Base-by-base conservation (phyloP, 92 coral and sea anemone genomes). In the Ricordea florida region DNA sequence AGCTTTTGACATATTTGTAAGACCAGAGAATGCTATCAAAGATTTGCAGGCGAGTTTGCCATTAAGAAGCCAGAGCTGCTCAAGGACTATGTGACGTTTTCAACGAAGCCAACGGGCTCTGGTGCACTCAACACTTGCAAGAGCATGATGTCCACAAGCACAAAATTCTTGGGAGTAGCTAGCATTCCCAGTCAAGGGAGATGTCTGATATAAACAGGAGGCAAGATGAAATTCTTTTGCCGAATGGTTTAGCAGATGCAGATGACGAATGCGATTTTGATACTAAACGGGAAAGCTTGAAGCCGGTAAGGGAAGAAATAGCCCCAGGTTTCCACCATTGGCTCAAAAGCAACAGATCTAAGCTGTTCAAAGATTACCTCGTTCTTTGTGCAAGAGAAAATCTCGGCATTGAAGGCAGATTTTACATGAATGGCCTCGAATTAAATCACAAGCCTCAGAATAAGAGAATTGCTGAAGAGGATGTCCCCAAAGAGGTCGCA, bases 101-200 rank as follows among this genome's bases (percentile, higher is more conserved):
- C 43, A 45, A 26, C 52, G 66, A 74, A 5, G 88, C 88, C 5
- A 37, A 49, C 3, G 35, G 35, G 5, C 16, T 83, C 10, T 83
- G 83, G 83, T 75, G 83, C 61, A 83, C 88, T 0, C 80, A 84
- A 13, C 89, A 84, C 51, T 60, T 69, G 50, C 82, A 72, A 6
- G 69, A 59, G 22, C 20, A 73, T 0, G 82, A 76, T 35, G 34
- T 52, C 16, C 72, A 62, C 62, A 34, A 76, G 62, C 22, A 61
- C 3, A 48, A 76, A 35, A 40, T 65, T 14, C 73, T 76, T 32
- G 74, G 82, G 22, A 62, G 74, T 35, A 50, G 63, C 52, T 38
- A 76, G 16, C 20, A 22, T 10, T 22, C 74, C 3, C 56, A 61
- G 28, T 30, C n/a, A n/a, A n/a, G n/a, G n/a, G n/a, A n/a, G n/a